Evolutionary conservation across 53 echinoderm and acorn worm species (phyloP), one percentile per base, ranked within the genome.

Genomic region (Patiria pectinifera): DNA sequence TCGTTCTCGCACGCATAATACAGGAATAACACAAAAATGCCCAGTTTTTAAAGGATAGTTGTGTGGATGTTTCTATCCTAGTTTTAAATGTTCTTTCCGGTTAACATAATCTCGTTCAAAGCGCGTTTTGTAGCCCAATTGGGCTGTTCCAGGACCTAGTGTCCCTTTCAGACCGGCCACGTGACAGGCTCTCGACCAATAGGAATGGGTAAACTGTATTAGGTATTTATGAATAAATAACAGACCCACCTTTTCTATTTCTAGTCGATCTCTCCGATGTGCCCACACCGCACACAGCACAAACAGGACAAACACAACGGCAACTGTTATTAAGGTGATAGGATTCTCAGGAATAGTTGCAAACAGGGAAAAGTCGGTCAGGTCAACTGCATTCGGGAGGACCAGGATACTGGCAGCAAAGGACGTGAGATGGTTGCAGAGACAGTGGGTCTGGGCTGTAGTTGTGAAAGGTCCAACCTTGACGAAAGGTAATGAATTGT

Each of bases 381-480:
- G 89, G 91, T 95, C 45, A 3, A 96, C 77, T 25, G 94, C 94
- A 93, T 98, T 96, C 61, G 98, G 98, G 24, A 96, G 89, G 12
- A 95, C 95, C 22, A 98, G 89, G 62, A 95, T 86, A 22, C 95
- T 94, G 22, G 93, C 90, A 12, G 95, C 96, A 74, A 96, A 96
- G 66, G 93, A 93, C 11, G 96, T 94, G 4, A 98, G 95, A 83
- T 98, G 98, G 82, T 94, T 92, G 82, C 96, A 96, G 48, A 94
- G 91, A 81, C 98, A 98, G 71, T 98, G 96, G n/a, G 94, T 91
- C 60, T 74, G 86, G 71, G 78, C 80, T 44, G 70, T 82, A 81
- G 93, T 92, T 26, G 96, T 96, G 16, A 95, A 83, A 48, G 96
- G 91, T 77, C 96, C 95, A 79, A 96, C 95, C 98, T 98, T 82